phyloP scores from a whole-genome alignment of 2,113 vertebrate species.

The Siniperca chuatsi region DNA sequence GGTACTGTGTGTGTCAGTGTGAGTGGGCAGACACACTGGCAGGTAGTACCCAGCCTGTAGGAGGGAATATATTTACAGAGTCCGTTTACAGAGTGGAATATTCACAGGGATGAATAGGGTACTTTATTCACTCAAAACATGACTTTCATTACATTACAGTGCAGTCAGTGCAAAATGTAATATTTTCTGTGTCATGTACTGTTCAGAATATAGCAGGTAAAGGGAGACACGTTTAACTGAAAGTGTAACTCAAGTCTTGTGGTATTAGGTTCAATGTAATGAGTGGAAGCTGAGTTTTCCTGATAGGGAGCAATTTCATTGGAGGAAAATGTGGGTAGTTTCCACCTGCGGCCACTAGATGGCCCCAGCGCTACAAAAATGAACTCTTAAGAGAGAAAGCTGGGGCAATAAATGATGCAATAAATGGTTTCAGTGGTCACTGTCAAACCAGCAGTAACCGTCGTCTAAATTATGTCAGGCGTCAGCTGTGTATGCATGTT shows the following conservation, averaged over 20 bases:
- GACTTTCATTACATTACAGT: conserved; percentile 59
- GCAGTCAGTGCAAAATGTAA: conserved; percentile 12
- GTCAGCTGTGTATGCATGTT: fast-evolving
- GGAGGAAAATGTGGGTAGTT: neutral
- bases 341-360: conserved; percentile 49
- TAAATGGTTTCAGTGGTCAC: neutral
- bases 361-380: conserved; percentile 17
- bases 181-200: conserved; percentile 30
- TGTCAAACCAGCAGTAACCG: neutral
- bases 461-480: fast-evolving
- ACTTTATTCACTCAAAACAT: conserved; percentile 59
- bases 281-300: conserved; percentile 11
- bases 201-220: neutral
- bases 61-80: conserved; percentile 57
- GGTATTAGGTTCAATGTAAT: conserved; percentile 18
- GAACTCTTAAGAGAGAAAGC: neutral
- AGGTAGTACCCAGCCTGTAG: conserved; percentile 48
- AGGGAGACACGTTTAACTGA: conserved; percentile 9
- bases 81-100: conserved; percentile 61
- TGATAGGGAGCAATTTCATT: neutral
- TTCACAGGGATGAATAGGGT: conserved; percentile 63
- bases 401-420: neutral
- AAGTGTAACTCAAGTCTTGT: conserved; percentile 30
- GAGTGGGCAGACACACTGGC: conserved; percentile 66
- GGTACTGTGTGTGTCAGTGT: conserved; percentile 51